phyloP scores from a whole-genome alignment of 2,797 vertebrate genomes.

The Crypturellus tataupa region DNA sequence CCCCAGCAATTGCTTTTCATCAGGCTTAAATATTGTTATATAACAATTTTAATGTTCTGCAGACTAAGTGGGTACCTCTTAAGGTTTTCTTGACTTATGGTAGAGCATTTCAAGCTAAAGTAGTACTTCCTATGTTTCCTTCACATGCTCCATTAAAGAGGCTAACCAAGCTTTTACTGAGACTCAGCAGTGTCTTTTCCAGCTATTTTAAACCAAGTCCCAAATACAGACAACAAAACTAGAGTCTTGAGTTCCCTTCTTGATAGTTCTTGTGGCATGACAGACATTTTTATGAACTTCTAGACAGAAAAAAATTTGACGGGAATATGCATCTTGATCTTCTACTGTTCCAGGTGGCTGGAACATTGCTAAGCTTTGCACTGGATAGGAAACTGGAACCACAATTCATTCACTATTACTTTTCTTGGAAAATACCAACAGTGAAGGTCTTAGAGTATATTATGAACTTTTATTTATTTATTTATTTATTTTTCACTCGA shows the following conservation, averaged over 20 bases:
- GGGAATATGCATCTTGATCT: neutral
- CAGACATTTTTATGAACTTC: neutral
- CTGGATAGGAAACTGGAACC: neutral
- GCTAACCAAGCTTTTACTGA: neutral
- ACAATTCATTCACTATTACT: neutral
- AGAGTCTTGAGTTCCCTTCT: neutral
- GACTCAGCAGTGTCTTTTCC: neutral
- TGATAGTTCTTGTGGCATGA: neutral
- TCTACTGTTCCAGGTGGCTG: neutral
- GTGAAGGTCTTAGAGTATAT: neutral
- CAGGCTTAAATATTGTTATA: neutral
- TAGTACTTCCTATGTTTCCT: neutral
- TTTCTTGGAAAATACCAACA: neutral
- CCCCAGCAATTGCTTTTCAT: neutral
- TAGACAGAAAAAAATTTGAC: neutral
- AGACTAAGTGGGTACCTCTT: neutral
- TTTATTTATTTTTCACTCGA: neutral
- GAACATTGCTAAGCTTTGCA: neutral
- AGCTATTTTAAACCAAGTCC: neutral
- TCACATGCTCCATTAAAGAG: neutral
- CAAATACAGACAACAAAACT: neutral
- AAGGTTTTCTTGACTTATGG: neutral
- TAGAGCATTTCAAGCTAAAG: neutral
- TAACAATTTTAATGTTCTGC: neutral
- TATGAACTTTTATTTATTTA: too few relatives aligned